These are phyloP conservation scores for Lycocorax pyrrhopterus DNA, from an alignment of 2,113 vertebrate species.

Conservation along the genomic window DNA sequence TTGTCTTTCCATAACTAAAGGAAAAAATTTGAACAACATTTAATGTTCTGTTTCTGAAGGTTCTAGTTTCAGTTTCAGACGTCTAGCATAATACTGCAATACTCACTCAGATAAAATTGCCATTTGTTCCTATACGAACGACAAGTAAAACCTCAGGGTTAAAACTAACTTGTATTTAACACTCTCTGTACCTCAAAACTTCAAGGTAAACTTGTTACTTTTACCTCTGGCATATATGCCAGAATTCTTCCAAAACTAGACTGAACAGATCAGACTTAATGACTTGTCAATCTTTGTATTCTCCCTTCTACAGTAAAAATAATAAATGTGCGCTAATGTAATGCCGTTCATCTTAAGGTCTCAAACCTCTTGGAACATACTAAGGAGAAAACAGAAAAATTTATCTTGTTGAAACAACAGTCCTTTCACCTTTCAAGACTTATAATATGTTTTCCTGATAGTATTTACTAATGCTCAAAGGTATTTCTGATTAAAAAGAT, in stretches of 20 bases:
- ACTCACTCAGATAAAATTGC: neutral
- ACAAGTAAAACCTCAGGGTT: neutral
- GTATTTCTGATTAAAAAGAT: neutral
- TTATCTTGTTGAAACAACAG: neutral
- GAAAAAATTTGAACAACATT: neutral
- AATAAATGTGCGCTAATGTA: neutral
- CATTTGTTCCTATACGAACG: neutral
- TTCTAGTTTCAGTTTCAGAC: neutral
- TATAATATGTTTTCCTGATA: neutral
- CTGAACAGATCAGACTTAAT: neutral
- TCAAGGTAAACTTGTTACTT: neutral
- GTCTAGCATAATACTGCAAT: neutral
- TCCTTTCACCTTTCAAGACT: neutral
- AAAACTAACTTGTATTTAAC: neutral
- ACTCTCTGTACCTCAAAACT: neutral
- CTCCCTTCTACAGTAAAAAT: neutral
- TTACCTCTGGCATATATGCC: neutral
- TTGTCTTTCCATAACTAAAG: neutral
- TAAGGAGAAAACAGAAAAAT: neutral
- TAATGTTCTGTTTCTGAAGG: neutral
- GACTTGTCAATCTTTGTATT: neutral
- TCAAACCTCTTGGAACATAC: neutral
- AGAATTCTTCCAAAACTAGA: neutral
- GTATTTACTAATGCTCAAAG: neutral
- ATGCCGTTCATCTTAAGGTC: neutral